A percentile compares a stretch with the other conserved stretches of the same genome.
Conservation (phyloP, 2,113 vertebrate genomes). For the Chaetorhynchus papuensis region DNA sequence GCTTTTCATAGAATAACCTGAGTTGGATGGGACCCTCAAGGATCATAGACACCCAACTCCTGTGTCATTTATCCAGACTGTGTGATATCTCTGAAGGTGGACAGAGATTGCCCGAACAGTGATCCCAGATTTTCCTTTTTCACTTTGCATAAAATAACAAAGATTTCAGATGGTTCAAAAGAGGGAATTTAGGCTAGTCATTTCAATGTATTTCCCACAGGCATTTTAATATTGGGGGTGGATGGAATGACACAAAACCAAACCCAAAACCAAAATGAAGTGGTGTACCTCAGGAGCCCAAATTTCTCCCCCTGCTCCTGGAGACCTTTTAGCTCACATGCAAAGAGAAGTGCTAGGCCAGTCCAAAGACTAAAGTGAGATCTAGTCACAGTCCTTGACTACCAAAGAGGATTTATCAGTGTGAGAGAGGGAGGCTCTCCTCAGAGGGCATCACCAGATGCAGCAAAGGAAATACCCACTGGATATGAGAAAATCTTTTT, state of each 20-base stretch:
- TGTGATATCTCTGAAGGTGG: background rate
- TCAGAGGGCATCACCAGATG: background rate
- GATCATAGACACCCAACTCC: background rate
- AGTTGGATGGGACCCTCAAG: background rate
- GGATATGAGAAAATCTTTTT: background rate
- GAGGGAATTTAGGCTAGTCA: background rate
- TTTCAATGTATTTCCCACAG: background rate
- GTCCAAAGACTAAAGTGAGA: background rate
- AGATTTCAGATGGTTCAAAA: background rate
- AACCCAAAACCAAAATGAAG: background rate
- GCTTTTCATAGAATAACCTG: background rate
- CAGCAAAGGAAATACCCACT: background rate
- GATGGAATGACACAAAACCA: background rate
- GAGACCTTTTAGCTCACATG: background rate
- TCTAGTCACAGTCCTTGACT: background rate
- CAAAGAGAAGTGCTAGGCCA: background rate
- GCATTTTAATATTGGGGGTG: background rate
- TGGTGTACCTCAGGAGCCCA: background rate
- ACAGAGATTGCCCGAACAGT: no score
- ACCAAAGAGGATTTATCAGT: background rate
- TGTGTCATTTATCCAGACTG: rapidly evolving
- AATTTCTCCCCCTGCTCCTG: background rate
- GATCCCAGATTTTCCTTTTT: background rate
- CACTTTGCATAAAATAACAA: background rate
- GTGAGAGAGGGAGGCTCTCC: background rate